Percentiles rank a stretch among this genome's conserved stretches.
Evolutionary conservation across 2,797 vertebrate species (phyloP).

Genomic region (Thunnus albacares): DNA sequence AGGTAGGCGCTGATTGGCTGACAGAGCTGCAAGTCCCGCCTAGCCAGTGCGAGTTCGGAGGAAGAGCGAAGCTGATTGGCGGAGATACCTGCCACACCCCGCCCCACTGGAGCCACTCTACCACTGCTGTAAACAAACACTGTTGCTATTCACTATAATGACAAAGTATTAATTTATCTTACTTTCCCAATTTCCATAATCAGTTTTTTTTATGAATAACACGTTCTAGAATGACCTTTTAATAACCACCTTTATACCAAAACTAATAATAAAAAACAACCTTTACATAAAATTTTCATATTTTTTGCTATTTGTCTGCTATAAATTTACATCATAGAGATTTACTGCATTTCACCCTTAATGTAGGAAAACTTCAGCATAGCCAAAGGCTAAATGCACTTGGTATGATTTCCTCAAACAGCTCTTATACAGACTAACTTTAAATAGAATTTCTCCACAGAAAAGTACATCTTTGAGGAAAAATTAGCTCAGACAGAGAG

Average conservation of each 20-base stretch:
- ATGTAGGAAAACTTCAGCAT: neutral
- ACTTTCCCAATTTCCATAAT: neutral
- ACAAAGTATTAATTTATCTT: slow-evolving; percentile 11
- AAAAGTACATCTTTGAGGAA: neutral
- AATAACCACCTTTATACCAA: neutral
- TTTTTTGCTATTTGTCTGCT: neutral
- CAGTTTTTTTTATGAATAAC: neutral
- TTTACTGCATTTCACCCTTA: neutral
- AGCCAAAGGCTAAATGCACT: neutral
- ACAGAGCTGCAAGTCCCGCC: slow-evolving; percentile 42
- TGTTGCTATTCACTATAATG: slow-evolving; percentile 41
- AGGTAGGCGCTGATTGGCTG: slow-evolving; percentile 52
- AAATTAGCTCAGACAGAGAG: neutral
- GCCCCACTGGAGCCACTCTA: slow-evolving; percentile 70
- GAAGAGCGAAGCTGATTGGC: slow-evolving; percentile 73
- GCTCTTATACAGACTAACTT: rapidly evolving
- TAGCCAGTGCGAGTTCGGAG: neutral
- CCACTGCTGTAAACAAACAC: slow-evolving; percentile 78
- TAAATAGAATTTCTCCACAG: neutral
- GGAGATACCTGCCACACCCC: slow-evolving; percentile 62
- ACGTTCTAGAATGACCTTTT: neutral
- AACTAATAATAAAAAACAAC: neutral
- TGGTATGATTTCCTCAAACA: neutral
- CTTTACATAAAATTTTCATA: neutral
- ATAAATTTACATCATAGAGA: neutral